These are phyloP conservation scores for Microdon myrmicae DNA, from an alignment of 2,888 invertebrate genomes.

Conservation along the genomic window DNA sequence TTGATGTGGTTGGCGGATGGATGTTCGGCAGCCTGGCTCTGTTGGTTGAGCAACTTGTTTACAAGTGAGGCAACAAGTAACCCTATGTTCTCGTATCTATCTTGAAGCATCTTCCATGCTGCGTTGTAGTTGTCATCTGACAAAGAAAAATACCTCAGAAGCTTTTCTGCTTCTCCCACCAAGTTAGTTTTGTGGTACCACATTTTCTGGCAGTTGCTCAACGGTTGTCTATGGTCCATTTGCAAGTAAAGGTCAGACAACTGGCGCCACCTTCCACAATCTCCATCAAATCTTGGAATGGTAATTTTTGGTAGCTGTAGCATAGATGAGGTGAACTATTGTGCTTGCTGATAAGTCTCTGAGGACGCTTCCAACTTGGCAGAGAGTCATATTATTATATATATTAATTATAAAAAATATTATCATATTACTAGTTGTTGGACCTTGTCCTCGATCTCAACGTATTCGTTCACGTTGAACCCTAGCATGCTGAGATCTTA, in stretches of 20 bases:
- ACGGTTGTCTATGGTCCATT: constrained; percentile 12
- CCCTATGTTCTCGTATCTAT: constrained; percentile 22
- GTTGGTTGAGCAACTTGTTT: constrained; percentile 17
- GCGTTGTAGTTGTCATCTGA: constrained; percentile 23
- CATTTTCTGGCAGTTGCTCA: constrained; percentile 22
- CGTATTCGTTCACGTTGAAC: no score
- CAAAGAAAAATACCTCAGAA: constrained; percentile 17
- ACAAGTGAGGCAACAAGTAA: constrained; percentile 19
- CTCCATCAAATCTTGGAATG: constrained; percentile 26
- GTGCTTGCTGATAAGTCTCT: no score
- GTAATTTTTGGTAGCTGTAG: constrained; percentile 15
- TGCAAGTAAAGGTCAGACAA: constrained; percentile 23
- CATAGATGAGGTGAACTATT: no score
- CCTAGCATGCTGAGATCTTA: no score
- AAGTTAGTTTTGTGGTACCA: constrained; percentile 31
- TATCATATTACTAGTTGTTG: no score
- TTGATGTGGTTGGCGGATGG: constrained; percentile 17
- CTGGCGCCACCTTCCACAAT: constrained; percentile 20
- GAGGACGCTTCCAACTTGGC: no score
- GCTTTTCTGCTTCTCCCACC: constrained; percentile 17
- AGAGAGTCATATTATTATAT: no score
- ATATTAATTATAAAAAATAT: no score
- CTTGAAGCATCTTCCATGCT: constrained; percentile 22
- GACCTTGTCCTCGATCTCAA: no score
- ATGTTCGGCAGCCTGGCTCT: constrained; percentile 1